Evolutionary conservation across 2,888 invertebrate species (phyloP).

Genomic region (Polietes domitor): DNA sequence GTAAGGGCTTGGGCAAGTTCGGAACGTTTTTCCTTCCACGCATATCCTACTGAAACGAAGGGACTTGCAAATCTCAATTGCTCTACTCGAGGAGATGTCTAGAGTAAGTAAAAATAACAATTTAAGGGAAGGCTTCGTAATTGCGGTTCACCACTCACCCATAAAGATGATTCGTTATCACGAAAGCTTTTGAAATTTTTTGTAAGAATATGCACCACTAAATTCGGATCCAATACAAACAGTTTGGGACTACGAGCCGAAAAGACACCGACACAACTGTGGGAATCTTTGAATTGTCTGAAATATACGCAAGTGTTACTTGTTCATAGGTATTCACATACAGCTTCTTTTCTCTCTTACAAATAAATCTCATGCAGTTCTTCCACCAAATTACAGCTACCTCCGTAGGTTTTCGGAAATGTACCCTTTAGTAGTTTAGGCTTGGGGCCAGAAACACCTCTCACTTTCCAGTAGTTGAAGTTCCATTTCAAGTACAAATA

Average conservation of each 20-base stretch:
- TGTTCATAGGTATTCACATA: not conserved
- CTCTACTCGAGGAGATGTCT: conserved; percentile 68
- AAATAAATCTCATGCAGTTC: conserved; percentile 79
- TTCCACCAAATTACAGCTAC: conserved; percentile 73
- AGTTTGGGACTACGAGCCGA: conserved; percentile 74
- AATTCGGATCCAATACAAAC: conserved; percentile 77
- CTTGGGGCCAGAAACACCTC: conserved; percentile 75
- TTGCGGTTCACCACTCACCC: conserved; percentile 65
- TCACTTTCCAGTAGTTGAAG: conserved; percentile 74
- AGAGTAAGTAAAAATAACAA: not conserved
- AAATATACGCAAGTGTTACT: not conserved
- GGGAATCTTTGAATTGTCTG: conserved; percentile 70
- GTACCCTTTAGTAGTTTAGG: conserved; percentile 77
- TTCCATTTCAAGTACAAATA: conserved; percentile 60
- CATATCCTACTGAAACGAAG: conserved; percentile 80
- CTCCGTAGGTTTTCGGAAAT: conserved; percentile 69
- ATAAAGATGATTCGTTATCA: conserved; percentile 71
- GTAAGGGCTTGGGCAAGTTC: conserved; percentile 81
- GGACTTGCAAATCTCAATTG: conserved; percentile 76
- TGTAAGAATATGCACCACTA: conserved; percentile 69
- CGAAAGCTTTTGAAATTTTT: conserved; percentile 70
- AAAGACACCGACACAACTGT: conserved; percentile 78
- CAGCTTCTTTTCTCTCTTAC: conserved; percentile 69
- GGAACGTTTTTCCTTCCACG: conserved; percentile 81
- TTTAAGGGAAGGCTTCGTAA: not conserved